Evolutionary conservation across 2,888 invertebrate species (phyloP), one percentile per base, ranked within the genome.

Genomic region (Mellilla xanthometata): DNA sequence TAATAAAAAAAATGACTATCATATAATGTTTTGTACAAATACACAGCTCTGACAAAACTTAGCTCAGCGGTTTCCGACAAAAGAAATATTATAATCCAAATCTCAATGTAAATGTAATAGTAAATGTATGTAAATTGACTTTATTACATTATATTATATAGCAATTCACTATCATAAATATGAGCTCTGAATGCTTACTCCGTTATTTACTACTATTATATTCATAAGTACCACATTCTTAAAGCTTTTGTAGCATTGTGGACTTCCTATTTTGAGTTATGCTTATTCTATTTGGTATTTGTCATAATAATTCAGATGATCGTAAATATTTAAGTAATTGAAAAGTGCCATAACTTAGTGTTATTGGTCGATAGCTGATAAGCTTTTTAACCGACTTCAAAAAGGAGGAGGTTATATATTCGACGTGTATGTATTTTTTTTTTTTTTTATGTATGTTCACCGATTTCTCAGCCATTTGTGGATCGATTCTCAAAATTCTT

Each of bases 81-180:
- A 19, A 19, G 15, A 19, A 1, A 19, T 19, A 19, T 19, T 6
- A 19, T n/a, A 19, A 19, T 19, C 6, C 15, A 19, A 19, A 81
- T 79, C 77, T 65, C 76, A 78, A 86, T 87, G 85, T 81, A 85
- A 87, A 87, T 87, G 76, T 85, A 77, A 86, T 86, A 83, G 83
- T 76, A 77, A 81, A 80, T 83, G 77, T 86, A 87, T 87, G 87
- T 85, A 81, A 86, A 88, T 88, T 73, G 68, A 68, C 67, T 75
- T 80, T 86, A 87, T 85, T 84, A 81, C 81, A 84, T 87, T 83
- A 83, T 76, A 69, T 66, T 65, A 69, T 72, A 82, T 76, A 77
- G 76, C 74, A 78, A 80, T 83, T 79, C 74, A 80, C 72, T 70
- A 73, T 62, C 76, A 81, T 83, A 83, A 84, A 85, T 81, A 81